Conservation (phyloP, 2,888 invertebrate species). For the Orthonychiurus folsomi region DNA sequence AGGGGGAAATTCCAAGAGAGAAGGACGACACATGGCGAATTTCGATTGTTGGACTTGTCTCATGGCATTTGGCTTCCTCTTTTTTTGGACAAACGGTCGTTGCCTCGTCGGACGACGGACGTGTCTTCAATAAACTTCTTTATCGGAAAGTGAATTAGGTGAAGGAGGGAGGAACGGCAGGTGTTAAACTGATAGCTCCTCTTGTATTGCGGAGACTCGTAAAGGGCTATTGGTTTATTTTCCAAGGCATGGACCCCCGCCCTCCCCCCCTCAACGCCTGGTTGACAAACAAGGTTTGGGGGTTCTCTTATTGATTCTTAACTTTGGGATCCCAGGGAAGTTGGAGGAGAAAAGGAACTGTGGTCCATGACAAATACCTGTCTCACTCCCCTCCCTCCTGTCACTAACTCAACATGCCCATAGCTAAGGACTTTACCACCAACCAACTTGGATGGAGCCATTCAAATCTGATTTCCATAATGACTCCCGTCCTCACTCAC, state of each 20-base stretch:
- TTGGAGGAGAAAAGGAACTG: background rate
- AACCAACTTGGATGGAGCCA: no score
- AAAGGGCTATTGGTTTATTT: constrained; percentile 7
- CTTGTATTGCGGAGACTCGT: background rate
- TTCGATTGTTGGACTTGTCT: background rate
- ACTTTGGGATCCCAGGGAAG: background rate
- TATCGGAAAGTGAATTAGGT: constrained; percentile 34
- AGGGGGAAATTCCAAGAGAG: no score
- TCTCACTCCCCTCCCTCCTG: background rate
- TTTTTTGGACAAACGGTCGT: background rate
- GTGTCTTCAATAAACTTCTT: constrained; percentile 17
- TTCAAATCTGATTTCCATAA: background rate
- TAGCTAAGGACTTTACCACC: no score
- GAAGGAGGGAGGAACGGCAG: constrained; percentile 4
- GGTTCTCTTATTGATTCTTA: background rate
- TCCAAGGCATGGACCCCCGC: background rate
- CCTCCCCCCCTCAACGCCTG: background rate
- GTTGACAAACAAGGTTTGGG: constrained; percentile 2
- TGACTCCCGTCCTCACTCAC: no score
- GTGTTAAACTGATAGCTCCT: constrained; percentile 17
- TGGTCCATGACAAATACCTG: background rate
- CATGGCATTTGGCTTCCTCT: background rate
- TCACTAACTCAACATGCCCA: no score
- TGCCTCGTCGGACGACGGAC: background rate
- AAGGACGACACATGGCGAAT: background rate